Percentiles rank a stretch among this genome's conserved stretches.
Conservation (phyloP, 1,140 invertebrate genomes). For the Drosophila kikkawai region DNA sequence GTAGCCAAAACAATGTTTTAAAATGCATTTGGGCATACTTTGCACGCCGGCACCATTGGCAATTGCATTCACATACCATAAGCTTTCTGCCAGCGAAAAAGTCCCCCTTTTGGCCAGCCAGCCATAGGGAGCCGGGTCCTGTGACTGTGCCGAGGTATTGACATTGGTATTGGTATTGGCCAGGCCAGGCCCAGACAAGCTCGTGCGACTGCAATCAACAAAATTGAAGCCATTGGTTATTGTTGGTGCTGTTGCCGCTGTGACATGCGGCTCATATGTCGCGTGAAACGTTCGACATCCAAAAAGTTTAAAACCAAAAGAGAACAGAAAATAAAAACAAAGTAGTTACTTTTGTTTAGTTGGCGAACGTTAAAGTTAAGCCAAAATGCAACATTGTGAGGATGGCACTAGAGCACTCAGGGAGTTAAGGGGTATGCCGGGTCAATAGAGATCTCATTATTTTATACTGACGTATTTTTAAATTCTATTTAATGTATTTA, state of each 20-base stretch:
- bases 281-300: conserved; percentile 24
- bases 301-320: conserved; percentile 18
- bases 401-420: conserved; percentile 9
- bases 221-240: conserved; percentile 75
- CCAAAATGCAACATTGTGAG: conserved; percentile 28
- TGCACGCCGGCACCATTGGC: conserved; percentile 69
- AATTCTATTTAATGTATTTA: not conserved
- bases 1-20: conserved; percentile 77
- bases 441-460: not conserved
- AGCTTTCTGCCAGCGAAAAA: conserved; percentile 56
- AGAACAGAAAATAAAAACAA: not conserved
- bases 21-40: conserved; percentile 81
- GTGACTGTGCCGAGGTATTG: not conserved
- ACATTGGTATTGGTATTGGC: conserved; percentile 14
- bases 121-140: conserved; percentile 3
- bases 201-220: conserved; percentile 67
- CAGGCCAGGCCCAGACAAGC: conserved; percentile 26
- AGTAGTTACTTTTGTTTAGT: conserved; percentile 51
- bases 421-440: conserved; percentile 11
- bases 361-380: conserved; percentile 32
- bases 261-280: conserved; percentile 63
- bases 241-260: conserved; percentile 37
- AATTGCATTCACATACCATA: conserved; percentile 65
- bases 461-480: not conserved
- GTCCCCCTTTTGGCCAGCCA: conserved; percentile 18